Percentiles rank a stretch among this genome's conserved stretches.
Evolutionary conservation across 92 coral and sea anemone genomes (phyloP).

Genomic region (Ricordea florida): DNA sequence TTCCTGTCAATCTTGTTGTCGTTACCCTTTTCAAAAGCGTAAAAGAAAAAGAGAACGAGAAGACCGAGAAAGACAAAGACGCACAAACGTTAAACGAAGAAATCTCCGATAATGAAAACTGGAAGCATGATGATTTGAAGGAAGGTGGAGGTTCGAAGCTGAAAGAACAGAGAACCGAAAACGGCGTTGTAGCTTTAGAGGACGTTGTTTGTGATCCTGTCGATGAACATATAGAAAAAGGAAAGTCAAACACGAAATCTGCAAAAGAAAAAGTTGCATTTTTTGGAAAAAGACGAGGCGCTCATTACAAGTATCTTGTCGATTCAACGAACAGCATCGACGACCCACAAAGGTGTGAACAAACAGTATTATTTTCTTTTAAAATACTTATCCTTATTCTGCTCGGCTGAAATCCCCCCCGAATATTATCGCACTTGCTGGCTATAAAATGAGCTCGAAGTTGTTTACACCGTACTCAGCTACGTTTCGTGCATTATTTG

Average conservation of each 20-base stretch:
- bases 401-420: no score
- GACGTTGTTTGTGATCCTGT: neutral
- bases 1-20: constrained; percentile 62
- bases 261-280: neutral
- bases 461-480: no score
- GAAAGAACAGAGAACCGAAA: neutral
- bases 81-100: neutral
- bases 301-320: neutral
- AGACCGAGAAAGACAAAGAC: neutral
- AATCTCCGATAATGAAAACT: neutral
- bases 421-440: no score
- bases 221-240: neutral
- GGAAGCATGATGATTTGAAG: no score
- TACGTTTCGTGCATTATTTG: no score
- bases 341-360: neutral
- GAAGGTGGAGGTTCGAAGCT: neutral
- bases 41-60: constrained; percentile 11
- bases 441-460: no score
- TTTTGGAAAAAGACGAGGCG: neutral
- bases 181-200: neutral
- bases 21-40: constrained; percentile 54
- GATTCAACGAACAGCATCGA: neutral
- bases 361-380: no score
- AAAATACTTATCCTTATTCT: no score
- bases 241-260: neutral